Evolutionary conservation across 1,140 invertebrate species (phyloP), one percentile per base, ranked within the genome.

Genomic region (Apis laboriosa): DNA sequence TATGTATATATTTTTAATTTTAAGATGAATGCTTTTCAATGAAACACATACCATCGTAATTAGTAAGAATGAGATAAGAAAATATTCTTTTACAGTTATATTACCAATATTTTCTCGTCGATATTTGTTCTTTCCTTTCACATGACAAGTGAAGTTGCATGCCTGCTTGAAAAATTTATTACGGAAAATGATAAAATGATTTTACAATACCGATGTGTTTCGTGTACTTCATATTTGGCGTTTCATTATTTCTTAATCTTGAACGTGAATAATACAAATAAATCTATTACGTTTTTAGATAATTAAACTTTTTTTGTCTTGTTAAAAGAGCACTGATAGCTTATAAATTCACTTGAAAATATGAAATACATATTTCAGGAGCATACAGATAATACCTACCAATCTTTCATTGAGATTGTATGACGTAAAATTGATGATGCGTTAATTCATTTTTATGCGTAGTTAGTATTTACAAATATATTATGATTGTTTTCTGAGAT

Each of bases 151-250:
- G 58, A n/a, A n/a, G 24, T 8, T 55, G 49, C 51, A 49, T 55
- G 24, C 21, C 21, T 34, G 43, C 21, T 51, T 76, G 61, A 24
- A 64, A 63, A n/a, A 56, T 77, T 53, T 66, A 77, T 64, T 77
- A 24, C 19, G 13, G 34, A 60, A 64, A 13, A 8, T 28, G 74
- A 66, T 77, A 77, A 63, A 77, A 53, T 19, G n/a, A 76, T 76
- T 24, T 53, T 53, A 66, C 7, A 21, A 21, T 21, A 9, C 13
- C n/a, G 19, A 9, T 19, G 51, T 12, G 13, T 19, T 24, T 63
- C 7, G 34, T 43, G 49, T 15, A 15, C 53, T 19, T 49, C 8
- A 17, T 28, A n/a, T 63, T 64, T 61, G 15, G 9, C n/a, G 74
- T 28, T 17, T 51, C n/a, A 28, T 12, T 64, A 9, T 24, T 1